phyloP scores from a whole-genome alignment of 2,888 invertebrate genomes.

The Ecliptopera silaceata region DNA sequence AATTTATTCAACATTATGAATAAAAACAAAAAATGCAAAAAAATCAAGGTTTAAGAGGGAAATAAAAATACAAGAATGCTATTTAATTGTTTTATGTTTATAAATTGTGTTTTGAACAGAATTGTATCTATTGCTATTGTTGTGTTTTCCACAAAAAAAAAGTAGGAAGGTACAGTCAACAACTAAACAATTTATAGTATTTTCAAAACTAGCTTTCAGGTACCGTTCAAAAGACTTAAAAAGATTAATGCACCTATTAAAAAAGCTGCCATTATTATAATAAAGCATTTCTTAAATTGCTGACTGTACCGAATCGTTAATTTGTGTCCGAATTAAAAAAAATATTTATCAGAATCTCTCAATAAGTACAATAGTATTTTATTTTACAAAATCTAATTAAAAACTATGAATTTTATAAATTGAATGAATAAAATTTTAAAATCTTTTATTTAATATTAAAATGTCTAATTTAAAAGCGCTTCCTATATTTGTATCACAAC shows the following conservation, averaged over 20 bases:
- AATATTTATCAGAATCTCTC: conserved; percentile 1
- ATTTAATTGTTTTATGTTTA: conserved; percentile 12
- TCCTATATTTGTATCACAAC: conserved; percentile 75
- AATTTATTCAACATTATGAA: too few species aligned
- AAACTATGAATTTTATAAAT: conserved; percentile 32
- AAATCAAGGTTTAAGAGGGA: background rate
- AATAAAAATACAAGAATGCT: conserved; percentile 2
- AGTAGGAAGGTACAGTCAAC: conserved; percentile 1
- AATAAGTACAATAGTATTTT: conserved; percentile 3
- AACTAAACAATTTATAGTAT: background rate
- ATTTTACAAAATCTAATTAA: conserved; percentile 34
- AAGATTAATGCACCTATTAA: too few species aligned
- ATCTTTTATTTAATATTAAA: conserved; percentile 33
- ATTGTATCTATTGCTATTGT: background rate
- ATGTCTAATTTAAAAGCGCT: conserved; percentile 51
- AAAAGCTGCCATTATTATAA: too few species aligned
- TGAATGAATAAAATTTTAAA: conserved; percentile 33
- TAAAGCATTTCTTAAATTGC: too few species aligned
- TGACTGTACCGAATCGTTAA: too few species aligned
- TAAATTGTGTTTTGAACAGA: conserved; percentile 5
- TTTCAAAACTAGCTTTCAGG: too few species aligned
- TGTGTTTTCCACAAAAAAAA: background rate
- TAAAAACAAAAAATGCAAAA: too few species aligned
- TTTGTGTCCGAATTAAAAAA: background rate
- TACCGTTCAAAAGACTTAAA: too few species aligned